A percentile compares a stretch with the other conserved stretches of the same genome.
Conservation (phyloP, 2,888 invertebrate genomes). For the Lampropteryx suffumata region DNA sequence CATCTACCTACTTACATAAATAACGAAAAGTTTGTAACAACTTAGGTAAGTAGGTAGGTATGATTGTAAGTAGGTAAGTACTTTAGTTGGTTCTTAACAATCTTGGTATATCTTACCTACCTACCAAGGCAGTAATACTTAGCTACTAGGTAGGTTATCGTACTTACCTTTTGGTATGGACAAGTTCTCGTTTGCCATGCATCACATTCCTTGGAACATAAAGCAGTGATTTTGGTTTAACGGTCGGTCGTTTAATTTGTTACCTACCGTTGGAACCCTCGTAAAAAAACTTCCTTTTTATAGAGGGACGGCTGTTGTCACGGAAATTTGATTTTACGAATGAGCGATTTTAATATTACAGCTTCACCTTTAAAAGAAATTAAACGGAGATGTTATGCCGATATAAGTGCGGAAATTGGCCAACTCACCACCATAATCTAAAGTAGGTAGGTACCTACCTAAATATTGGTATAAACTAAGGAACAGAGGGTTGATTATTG, state of each 20-base stretch:
- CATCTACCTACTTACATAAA: not conserved
- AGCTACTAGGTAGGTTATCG: no score
- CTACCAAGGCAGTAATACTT: no score
- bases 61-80: no score
- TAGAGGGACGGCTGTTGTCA: slow-evolving; percentile 52
- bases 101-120: no score
- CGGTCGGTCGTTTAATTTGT: slow-evolving; percentile 42
- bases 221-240: slow-evolving; percentile 35
- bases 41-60: no score
- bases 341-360: slow-evolving; percentile 52
- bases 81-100: no score
- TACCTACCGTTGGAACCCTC: slow-evolving; percentile 39
- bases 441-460: no score
- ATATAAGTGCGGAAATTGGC: no score
- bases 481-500: no score
- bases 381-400: slow-evolving; percentile 1
- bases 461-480: no score
- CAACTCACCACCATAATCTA: no score
- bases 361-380: slow-evolving; percentile 35
- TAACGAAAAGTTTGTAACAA: not conserved
- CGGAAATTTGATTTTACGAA: slow-evolving; percentile 65
- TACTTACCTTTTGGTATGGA: no score
- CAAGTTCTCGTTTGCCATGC: slow-evolving; percentile 9
- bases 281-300: slow-evolving; percentile 51
- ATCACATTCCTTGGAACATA: slow-evolving; percentile 19